Evolutionary conservation across 1,140 invertebrate genomes (phyloP).

Genomic region (Drosophila nigromelanica): DNA sequence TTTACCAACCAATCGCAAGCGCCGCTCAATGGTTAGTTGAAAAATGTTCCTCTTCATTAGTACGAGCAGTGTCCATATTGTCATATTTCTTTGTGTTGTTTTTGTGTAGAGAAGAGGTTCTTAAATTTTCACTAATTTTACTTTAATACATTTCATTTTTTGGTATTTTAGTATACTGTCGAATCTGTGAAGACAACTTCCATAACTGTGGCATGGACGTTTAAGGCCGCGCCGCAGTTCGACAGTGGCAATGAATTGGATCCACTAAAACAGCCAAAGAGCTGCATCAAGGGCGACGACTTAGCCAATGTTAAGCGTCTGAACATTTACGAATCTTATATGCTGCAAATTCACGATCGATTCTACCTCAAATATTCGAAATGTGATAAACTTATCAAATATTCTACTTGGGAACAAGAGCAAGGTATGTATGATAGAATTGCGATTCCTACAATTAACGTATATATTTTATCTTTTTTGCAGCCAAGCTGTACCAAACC

Average conservation of each 20-base stretch:
- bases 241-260: conserved; percentile 77
- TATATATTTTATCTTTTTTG: conserved; percentile 2
- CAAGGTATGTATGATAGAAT: conserved; percentile 83
- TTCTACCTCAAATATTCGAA: conserved; percentile 86
- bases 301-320: conserved; percentile 90
- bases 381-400: conserved; percentile 85
- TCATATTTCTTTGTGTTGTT: not conserved
- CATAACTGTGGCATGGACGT: conserved; percentile 92
- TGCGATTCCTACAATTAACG: too few relatives aligned
- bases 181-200: conserved; percentile 86
- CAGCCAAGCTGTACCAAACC: conserved; percentile 40
- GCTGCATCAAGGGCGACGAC: conserved; percentile 89
- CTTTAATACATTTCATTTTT: not conserved
- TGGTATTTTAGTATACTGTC: conserved; percentile 85
- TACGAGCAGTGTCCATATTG: not conserved
- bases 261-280: conserved; percentile 88
- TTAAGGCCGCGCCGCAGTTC: conserved; percentile 89
- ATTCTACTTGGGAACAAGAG: conserved; percentile 86
- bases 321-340: conserved; percentile 95
- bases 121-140: not conserved
- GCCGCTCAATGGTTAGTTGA: conserved; percentile 47
- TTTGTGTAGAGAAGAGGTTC: not conserved
- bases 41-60: not conserved
- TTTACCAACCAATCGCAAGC: conserved; percentile 83
- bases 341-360: conserved; percentile 93